A percentile compares a stretch with the other conserved stretches of the same genome.
Evolutionary conservation across 2,797 vertebrate genomes (phyloP).

Genomic region (Halcyon smyrnensis): DNA sequence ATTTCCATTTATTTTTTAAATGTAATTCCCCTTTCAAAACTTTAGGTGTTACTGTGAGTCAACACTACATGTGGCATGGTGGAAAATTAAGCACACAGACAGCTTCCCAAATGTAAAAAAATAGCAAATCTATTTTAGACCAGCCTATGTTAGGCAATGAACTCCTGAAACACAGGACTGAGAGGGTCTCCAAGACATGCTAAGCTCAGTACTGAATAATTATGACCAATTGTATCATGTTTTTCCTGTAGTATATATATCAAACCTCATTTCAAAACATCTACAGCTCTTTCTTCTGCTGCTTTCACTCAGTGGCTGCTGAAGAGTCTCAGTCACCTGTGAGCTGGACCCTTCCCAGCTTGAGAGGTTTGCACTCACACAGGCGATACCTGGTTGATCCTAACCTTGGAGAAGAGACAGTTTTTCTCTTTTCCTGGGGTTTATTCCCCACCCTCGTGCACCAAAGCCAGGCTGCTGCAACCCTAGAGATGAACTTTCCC

Average conservation of each 20-base stretch:
- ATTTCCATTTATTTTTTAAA: not conserved
- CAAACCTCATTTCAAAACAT: not conserved
- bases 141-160: not conserved
- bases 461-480: not conserved
- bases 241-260: not conserved
- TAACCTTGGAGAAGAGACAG: not conserved
- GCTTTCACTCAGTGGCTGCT: not conserved
- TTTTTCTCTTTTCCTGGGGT: not conserved
- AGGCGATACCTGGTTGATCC: not conserved
- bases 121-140: not conserved
- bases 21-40: not conserved
- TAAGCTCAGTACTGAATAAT: not conserved
- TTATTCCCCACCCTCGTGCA: not conserved
- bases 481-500: not conserved
- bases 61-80: not conserved
- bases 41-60: not conserved
- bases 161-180: not conserved
- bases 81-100: not conserved
- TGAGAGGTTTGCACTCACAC: not conserved
- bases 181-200: not conserved
- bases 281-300: not conserved
- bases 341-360: not conserved
- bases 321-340: rapidly evolving
- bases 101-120: not conserved
- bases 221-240: not conserved